Evolutionary conservation across 2,888 invertebrate species (phyloP).

Genomic region (Gortyna flavago): DNA sequence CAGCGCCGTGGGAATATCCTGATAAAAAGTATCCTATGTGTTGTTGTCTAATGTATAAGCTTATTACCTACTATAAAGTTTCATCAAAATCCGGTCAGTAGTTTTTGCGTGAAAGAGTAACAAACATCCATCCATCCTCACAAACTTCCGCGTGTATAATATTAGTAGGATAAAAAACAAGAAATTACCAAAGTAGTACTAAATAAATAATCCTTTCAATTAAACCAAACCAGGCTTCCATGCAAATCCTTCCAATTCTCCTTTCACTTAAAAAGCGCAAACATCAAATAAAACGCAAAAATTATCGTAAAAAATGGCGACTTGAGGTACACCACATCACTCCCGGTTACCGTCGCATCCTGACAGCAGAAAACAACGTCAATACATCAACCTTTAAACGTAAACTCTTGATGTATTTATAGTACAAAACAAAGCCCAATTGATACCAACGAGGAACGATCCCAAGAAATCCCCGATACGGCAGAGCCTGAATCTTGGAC

Average conservation of each 20-base stretch:
- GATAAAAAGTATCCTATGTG: too few species aligned
- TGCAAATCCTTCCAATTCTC: neutral
- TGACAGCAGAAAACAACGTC: conserved; percentile 64
- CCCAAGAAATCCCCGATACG: conserved; percentile 81
- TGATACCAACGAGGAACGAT: conserved; percentile 75
- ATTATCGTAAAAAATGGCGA: conserved; percentile 39
- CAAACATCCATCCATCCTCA: too few species aligned
- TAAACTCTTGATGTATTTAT: conserved; percentile 83
- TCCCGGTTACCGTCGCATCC: conserved; percentile 35
- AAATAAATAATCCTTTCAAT: neutral
- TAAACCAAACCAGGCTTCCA: neutral
- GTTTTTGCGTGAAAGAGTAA: too few species aligned
- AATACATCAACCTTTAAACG: conserved; percentile 74
- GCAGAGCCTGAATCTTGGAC: conserved; percentile 74
- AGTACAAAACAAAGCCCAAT: conserved; percentile 76
- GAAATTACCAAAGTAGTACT: neutral
- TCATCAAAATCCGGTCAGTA: too few species aligned
- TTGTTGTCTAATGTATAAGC: too few species aligned
- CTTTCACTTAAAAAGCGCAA: conserved; percentile 1
- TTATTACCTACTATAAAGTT: too few species aligned
- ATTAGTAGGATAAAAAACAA: too few species aligned
- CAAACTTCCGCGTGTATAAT: too few species aligned
- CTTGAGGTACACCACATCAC: conserved; percentile 17
- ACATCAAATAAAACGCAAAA: conserved; percentile 12
- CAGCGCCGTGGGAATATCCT: too few species aligned